Conservation (phyloP, 2,888 invertebrate genomes). For the Tridacna gigas region DNA sequence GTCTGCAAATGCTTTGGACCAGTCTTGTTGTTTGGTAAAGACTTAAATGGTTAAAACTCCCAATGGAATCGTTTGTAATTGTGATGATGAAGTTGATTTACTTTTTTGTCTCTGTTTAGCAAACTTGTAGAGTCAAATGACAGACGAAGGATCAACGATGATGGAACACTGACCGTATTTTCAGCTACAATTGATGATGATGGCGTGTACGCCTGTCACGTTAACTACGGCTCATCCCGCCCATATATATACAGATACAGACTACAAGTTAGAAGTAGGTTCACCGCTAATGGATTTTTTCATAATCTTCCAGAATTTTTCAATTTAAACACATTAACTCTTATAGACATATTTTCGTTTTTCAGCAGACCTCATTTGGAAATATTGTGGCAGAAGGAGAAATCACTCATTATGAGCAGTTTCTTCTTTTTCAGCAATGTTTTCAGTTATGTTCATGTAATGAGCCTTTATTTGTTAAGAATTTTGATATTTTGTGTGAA, state of each 20-base stretch:
- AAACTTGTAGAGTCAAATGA: constrained; percentile 64
- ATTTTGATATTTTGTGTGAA: too few relatives aligned
- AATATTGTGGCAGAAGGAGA: too few relatives aligned
- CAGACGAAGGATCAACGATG: constrained; percentile 87
- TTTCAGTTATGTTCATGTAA: too few relatives aligned
- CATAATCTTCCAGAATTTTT: too few relatives aligned
- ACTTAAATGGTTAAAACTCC: not conserved
- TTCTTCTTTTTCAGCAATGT: too few relatives aligned
- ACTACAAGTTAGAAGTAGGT: constrained; percentile 77
- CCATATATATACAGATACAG: constrained; percentile 73
- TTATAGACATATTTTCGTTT: too few relatives aligned
- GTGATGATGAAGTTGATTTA: not conserved
- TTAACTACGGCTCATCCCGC: constrained; percentile 65
- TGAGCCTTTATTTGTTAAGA: too few relatives aligned
- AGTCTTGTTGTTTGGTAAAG: not conserved
- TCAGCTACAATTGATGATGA: constrained; percentile 95
- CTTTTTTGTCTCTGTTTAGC: constrained; percentile 44
- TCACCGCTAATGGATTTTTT: too few relatives aligned
- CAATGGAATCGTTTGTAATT: not conserved
- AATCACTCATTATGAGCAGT: too few relatives aligned
- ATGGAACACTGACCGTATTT: constrained; percentile 96
- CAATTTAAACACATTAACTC: too few relatives aligned
- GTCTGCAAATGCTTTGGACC: too few relatives aligned
- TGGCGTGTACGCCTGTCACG: constrained; percentile 87
- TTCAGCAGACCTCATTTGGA: too few relatives aligned